Percentiles rank a stretch among this genome's conserved stretches.
Evolutionary conservation across 1,140 invertebrate species (phyloP).

Genomic region (Drosophila paulistorum): DNA sequence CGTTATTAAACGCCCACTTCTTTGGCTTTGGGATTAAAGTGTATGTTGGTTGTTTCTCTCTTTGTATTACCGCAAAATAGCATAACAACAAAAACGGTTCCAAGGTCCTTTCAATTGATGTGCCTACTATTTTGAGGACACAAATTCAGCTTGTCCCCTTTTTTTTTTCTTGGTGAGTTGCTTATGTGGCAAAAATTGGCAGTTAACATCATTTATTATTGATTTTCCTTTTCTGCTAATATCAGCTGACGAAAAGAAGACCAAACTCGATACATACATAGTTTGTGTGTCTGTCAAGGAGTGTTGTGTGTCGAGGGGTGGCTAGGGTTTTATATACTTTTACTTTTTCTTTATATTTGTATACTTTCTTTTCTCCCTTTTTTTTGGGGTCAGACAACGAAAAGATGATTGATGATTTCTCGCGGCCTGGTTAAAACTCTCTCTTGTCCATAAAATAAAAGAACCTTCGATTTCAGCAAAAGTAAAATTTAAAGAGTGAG

Average conservation of each 20-base stretch:
- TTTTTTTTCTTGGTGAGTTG: conserved; percentile 24
- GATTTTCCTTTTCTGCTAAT: conserved; percentile 60
- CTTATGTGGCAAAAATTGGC: conserved; percentile 73
- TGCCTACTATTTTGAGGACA: conserved; percentile 33
- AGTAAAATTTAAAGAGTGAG: background rate
- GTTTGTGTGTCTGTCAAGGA: conserved; percentile 21
- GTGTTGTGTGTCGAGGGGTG: background rate
- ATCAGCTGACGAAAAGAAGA: conserved; percentile 39
- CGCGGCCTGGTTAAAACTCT: conserved; percentile 7
- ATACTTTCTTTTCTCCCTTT: background rate
- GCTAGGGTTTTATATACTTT: conserved; percentile 30
- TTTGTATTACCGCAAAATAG: conserved; percentile 40
- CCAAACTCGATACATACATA: conserved; percentile 14
- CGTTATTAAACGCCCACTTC: conserved; percentile 32
- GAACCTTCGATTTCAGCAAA: conserved; percentile 58
- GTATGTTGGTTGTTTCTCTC: conserved; percentile 18
- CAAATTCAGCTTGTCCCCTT: background rate
- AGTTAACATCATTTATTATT: conserved; percentile 81
- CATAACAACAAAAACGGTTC: conserved; percentile 15
- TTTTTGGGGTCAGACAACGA: conserved; percentile 65
- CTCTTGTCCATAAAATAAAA: conserved; percentile 18
- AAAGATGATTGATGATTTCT: conserved; percentile 72
- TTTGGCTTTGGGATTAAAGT: conserved; percentile 46
- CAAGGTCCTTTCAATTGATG: conserved; percentile 57
- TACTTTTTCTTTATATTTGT: conserved; percentile 1